Evolutionary conservation across 1,140 invertebrate species (phyloP), one percentile per base, ranked within the genome.

Genomic region (Dermatophagoides farinae): DNA sequence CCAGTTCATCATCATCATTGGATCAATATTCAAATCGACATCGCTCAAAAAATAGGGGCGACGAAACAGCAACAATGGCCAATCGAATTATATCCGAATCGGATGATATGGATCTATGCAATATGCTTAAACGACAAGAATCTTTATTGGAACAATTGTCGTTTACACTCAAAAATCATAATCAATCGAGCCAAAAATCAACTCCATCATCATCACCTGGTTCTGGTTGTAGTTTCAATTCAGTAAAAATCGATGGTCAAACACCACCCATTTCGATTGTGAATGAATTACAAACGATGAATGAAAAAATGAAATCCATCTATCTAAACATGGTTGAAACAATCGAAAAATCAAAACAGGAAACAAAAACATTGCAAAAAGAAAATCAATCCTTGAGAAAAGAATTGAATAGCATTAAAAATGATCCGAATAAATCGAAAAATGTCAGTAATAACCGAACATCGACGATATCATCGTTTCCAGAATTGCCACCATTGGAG

Each of bases 401-500:
- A 55, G 53, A 55, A 44, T 44, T 55, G 20, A 18, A 12, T 25
- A 23, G 4, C 12, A 1, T 25, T 22, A 50, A 50, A 50, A 50
- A 23, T 50, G 10, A 43, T 4, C 4, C 1, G 4, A 20, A 20
- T 50, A 20, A 31, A 8, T 31, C 31, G n/a, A 47, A 2, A 8
- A 47, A 18, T 8, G n/a, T 8, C 2, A 8, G 22, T 18, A 47
- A 18, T 9, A 47, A 18, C 8, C 22, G n/a, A 47, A 47, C 18
- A 20, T 47, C 46, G 22, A 47, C 38, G n/a, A 55, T 25, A 25
- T 25, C 14, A 55, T 11, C 6, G 22, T 25, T 55, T 55, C 53
- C 53, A 5, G 53, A 55, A 55, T 44, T 55, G 39, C 53, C 53
- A 39, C 53, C 53, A 44, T 44, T 55, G n/a, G 53, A 55, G n/a